A percentile compares a stretch with the other conserved stretches of the same genome.
Evolutionary conservation across 2,113 vertebrate genomes (phyloP).

Genomic region (Strix aluco): DNA sequence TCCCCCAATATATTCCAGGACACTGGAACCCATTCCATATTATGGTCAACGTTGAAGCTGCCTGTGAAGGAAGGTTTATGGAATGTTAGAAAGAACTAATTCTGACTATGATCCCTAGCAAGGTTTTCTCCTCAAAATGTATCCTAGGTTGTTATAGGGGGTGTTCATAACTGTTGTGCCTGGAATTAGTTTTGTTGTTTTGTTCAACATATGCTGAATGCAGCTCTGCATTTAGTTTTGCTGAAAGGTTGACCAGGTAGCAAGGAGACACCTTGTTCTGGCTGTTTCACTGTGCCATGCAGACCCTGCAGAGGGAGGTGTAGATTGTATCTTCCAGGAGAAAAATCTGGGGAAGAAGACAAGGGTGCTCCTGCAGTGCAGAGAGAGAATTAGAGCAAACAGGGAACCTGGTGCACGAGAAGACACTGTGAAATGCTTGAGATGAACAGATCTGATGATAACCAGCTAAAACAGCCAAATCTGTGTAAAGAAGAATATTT

Average conservation of each 20-base stretch:
- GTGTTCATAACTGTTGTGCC: neutral
- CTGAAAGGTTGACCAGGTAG: neutral
- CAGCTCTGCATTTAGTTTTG: neutral
- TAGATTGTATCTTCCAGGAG: neutral
- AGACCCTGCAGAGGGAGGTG: neutral
- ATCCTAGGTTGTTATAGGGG: neutral
- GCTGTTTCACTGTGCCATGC: neutral
- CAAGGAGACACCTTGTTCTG: neutral
- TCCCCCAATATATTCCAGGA: neutral
- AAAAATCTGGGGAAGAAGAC: neutral
- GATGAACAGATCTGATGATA: neutral
- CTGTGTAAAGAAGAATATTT: neutral
- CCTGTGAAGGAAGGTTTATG: neutral
- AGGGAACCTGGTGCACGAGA: neutral
- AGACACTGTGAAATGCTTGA: neutral
- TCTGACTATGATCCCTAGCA: neutral
- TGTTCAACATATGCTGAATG: neutral
- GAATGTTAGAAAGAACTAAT: neutral
- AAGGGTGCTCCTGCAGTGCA: neutral
- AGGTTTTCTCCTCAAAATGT: neutral
- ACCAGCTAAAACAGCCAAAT: neutral
- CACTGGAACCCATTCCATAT: neutral
- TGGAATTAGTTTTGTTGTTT: neutral
- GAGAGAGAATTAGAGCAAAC: neutral
- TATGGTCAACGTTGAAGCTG: accelerated